Percentiles rank a stretch among this genome's conserved stretches.
Evolutionary conservation across 2,113 vertebrate genomes (phyloP).

Genomic region (Rousettus leschenaultii): DNA sequence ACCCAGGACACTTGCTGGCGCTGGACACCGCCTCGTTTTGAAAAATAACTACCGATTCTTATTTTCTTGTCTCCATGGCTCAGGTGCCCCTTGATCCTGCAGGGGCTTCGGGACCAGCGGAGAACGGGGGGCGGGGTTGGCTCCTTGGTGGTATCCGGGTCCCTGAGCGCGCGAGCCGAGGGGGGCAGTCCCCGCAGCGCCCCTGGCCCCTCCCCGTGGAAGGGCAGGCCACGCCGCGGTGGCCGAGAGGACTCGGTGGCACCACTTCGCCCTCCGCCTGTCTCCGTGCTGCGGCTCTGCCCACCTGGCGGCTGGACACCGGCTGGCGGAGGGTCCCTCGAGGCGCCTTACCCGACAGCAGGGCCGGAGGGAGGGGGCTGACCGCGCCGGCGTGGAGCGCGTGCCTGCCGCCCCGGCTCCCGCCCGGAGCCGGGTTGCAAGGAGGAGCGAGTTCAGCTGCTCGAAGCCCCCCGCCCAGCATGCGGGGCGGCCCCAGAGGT

Average conservation of each 20-base stretch:
- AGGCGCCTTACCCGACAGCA: not conserved
- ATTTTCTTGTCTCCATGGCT: constrained; percentile 48
- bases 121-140: not conserved
- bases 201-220: not conserved
- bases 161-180: not conserved
- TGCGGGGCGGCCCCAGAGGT: no score
- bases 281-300: no score
- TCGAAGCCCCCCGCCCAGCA: not conserved
- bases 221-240: rapidly evolving
- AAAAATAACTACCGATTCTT: constrained; percentile 65
- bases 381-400: not conserved
- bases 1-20: constrained; percentile 66
- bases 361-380: not conserved
- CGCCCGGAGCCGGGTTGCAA: not conserved
- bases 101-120: constrained; percentile 49
- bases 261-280: rapidly evolving
- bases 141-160: constrained; percentile 34
- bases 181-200: not conserved
- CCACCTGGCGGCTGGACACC: not conserved
- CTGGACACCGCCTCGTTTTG: constrained; percentile 57
- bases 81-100: constrained; percentile 19
- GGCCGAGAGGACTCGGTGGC: rapidly evolving
- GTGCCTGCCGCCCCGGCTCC: not conserved
- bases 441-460: not conserved
- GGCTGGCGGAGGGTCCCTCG: not conserved